Evolutionary conservation across 2,113 vertebrate species (phyloP), one percentile per base, ranked within the genome.

Genomic region (Epinephelus moara): DNA sequence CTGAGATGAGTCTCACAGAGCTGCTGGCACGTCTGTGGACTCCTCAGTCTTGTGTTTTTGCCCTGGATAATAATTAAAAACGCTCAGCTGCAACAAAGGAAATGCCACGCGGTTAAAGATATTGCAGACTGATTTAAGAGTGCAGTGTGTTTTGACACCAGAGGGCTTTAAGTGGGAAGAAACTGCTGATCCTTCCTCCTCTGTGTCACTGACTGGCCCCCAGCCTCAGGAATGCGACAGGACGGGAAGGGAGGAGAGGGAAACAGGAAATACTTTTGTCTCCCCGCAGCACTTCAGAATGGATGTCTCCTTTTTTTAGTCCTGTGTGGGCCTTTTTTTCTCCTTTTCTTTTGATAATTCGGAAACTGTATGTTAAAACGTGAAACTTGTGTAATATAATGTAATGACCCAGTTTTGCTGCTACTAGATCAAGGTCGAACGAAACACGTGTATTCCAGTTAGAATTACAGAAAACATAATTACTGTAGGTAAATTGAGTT

Each of bases 211-310:
- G 59, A 37, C 82, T 19, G 78, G 64, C 78, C 88, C 84, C 86
- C 73, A 69, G 85, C 85, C 88, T 91, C 84, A 88, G 87, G 91
- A 92, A 93, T 91, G 89, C 87, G 63, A 80, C 70, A 76, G 86
- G 86, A 91, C 70, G 80, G 91, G 90, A 92, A 90, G 74, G 75
- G 90, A 82, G 87, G 80, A 67, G 89, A 78, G 14, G 78, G 90
- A 88, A 88, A 88, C 90, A 94, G 93, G 94, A 93, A 94, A 94
- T 92, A 77, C 75, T 87, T 90, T 88, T 93, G 87, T 94, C 89
- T 91, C 84, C 81, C 79, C 61, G 11, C 74, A 87, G 86, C 70
- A 63, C 45, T 92, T 87, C 67, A 52, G 84, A 90, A 84, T 80
- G 55, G 61, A 81, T 82, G 56, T 74, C 69, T 88, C 66, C 47